Evolutionary conservation across 2,797 vertebrate genomes (phyloP).

Genomic region (Scarus forsteni): DNA sequence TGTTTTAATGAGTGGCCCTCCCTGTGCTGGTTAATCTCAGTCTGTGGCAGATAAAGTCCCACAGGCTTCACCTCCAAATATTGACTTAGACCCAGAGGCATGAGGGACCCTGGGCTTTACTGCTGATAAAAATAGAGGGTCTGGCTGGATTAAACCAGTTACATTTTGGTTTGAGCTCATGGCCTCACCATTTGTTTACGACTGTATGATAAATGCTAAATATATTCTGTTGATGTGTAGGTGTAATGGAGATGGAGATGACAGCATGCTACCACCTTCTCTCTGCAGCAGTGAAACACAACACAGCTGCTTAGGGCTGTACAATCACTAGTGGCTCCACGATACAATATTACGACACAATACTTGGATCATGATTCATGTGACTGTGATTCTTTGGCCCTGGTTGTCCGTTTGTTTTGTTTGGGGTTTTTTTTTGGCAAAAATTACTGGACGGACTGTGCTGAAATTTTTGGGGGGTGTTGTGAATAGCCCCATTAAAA

Average conservation of each 20-base stretch:
- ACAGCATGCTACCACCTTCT: not conserved
- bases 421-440: too few relatives aligned
- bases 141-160: constrained; percentile 21
- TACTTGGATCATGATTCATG: too few relatives aligned
- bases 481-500: too few relatives aligned
- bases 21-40: constrained; percentile 25
- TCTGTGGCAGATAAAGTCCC: constrained; percentile 38
- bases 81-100: constrained; percentile 38
- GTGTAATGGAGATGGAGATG: not conserved
- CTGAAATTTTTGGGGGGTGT: too few relatives aligned
- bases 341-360: too few relatives aligned
- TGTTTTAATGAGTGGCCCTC: constrained; percentile 32
- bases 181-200: constrained; percentile 5
- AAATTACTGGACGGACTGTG: too few relatives aligned
- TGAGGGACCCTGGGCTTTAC: constrained; percentile 19
- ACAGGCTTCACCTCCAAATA: constrained; percentile 57
- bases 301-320: too few relatives aligned
- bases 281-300: not conserved
- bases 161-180: constrained; percentile 26
- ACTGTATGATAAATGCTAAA: not conserved
- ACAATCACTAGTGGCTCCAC: too few relatives aligned
- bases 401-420: too few relatives aligned
- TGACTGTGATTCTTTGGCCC: too few relatives aligned
- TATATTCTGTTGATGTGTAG: not conserved
- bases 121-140: constrained; percentile 44